These are phyloP conservation scores for Zosterops japonicus DNA, from an alignment of 2,113 vertebrate genomes.

Conservation along the genomic window DNA sequence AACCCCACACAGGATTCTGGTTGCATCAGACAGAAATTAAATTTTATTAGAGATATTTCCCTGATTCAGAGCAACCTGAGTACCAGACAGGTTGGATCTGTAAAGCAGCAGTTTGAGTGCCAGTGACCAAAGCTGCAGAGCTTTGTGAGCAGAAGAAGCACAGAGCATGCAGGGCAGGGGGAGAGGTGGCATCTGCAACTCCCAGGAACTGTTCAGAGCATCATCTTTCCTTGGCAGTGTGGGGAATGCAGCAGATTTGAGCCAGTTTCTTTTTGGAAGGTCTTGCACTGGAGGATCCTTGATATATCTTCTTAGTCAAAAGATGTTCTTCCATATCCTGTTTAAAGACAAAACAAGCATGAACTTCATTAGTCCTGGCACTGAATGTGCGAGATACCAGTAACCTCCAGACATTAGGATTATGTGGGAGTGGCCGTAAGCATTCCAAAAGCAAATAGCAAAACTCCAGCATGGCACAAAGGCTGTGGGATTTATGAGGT, in stretches of 20 bases:
- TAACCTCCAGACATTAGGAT: background rate
- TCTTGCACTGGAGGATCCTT: background rate
- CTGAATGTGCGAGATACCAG: background rate
- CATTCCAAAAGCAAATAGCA: background rate
- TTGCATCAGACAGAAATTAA: conserved; percentile 54
- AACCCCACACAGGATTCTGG: background rate
- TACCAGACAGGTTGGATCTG: background rate
- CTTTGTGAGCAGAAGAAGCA: background rate
- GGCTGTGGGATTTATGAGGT: background rate
- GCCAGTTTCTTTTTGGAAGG: background rate
- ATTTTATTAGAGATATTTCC: conserved; percentile 49
- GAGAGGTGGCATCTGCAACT: background rate
- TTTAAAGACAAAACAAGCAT: background rate
- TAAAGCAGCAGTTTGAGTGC: background rate
- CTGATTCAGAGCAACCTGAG: background rate
- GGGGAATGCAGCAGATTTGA: background rate
- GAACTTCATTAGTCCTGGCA: background rate
- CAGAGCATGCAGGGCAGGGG: background rate
- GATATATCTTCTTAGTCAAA: conserved; percentile 5
- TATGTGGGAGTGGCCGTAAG: background rate
- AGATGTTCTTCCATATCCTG: conserved; percentile 50
- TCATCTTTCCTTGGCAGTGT: background rate
- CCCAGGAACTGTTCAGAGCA: background rate
- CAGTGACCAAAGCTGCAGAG: background rate
- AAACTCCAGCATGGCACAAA: background rate